These are phyloP conservation scores for Pachycephala philippinensis DNA, from an alignment of 2,113 vertebrate species.

Conservation along the genomic window DNA sequence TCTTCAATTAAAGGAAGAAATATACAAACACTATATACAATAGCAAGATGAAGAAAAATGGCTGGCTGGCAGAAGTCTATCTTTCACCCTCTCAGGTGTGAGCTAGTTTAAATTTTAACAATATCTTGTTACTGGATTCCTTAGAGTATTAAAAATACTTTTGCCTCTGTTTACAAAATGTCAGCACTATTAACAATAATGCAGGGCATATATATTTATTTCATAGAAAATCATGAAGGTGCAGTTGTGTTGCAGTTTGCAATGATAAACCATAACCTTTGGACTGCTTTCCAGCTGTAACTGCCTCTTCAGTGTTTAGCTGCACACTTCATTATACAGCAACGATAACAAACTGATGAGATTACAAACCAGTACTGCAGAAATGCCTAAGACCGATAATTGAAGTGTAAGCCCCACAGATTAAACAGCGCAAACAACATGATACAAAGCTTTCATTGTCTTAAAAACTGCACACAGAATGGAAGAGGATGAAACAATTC, in stretches of 20 bases:
- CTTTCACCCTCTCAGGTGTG: not conserved
- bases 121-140: not conserved
- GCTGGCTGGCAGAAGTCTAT: not conserved
- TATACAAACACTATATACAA: not conserved
- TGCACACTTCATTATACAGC: not conserved
- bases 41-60: not conserved
- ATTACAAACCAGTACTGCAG: not conserved
- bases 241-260: not conserved
- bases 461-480: not conserved
- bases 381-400: not conserved
- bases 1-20: not conserved
- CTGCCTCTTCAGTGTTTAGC: not conserved
- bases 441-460: not conserved
- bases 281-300: not conserved
- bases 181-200: not conserved
- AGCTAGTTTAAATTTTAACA: not conserved
- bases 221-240: not conserved
- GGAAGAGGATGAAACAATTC: not conserved
- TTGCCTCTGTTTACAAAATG: not conserved
- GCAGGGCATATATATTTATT: not conserved
- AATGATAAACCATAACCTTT: not conserved
- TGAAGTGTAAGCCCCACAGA: not conserved
- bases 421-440: not conserved
- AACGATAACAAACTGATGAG: not conserved
- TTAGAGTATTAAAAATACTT: not conserved